Evolutionary conservation across 2,888 invertebrate species (phyloP).

Genomic region (Eucera pruinosa): DNA sequence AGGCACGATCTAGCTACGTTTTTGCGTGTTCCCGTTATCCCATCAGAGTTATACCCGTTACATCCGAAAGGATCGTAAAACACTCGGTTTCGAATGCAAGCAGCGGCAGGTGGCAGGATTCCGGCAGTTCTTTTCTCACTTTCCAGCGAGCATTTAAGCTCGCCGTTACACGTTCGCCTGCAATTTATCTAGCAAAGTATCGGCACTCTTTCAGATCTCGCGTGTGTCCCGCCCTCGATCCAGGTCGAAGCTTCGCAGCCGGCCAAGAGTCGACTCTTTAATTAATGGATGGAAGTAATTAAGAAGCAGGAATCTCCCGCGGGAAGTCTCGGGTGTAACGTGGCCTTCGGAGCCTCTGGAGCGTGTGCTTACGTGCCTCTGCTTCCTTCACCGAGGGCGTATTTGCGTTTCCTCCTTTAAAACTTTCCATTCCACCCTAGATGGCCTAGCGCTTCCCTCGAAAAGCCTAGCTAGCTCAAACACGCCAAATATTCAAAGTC

Average conservation of each 20-base stretch:
- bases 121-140: not conserved
- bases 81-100: not conserved
- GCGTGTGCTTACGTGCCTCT: conserved; percentile 44
- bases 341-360: conserved; percentile 16
- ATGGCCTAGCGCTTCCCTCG: not conserved
- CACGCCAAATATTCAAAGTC: conserved; percentile 9
- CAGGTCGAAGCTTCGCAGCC: conserved; percentile 2
- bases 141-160: not conserved
- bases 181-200: conserved; percentile 22
- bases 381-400: conserved; percentile 5
- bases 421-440: conserved; percentile 3
- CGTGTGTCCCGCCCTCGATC: not conserved
- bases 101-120: not conserved
- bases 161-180: not conserved
- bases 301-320: conserved; percentile 54
- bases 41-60: not conserved
- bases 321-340: conserved; percentile 34
- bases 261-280: conserved; percentile 62
- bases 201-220: not conserved
- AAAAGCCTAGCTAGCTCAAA: not conserved
- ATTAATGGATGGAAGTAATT: conserved; percentile 73
- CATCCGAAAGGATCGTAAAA: conserved; percentile 10
- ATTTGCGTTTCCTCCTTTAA: conserved; percentile 16
- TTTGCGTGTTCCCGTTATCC: not conserved
- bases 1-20: not conserved